Evolutionary conservation across 2,888 invertebrate genomes (phyloP).

Genomic region (Encarsia formosa): DNA sequence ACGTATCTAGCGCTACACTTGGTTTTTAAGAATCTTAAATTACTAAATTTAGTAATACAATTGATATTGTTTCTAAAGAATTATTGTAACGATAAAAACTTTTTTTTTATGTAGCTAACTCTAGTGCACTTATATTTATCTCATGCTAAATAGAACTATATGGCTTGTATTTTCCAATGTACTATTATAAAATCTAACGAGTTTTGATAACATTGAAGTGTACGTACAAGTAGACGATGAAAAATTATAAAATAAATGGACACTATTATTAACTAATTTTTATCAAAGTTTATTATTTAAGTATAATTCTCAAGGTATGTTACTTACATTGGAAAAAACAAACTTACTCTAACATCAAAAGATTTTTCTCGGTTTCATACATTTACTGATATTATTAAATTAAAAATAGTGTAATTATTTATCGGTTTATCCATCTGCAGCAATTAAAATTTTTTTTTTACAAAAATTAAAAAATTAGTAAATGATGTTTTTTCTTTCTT

Average conservation of each 20-base stretch:
- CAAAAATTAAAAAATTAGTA: background rate
- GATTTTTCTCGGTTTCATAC: constrained; percentile 1
- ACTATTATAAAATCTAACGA: constrained; percentile 17
- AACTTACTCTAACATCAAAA: constrained; percentile 19
- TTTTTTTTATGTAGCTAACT: background rate
- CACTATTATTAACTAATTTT: background rate
- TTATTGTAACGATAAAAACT: constrained; percentile 7
- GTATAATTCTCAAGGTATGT: constrained; percentile 4
- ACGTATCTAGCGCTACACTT: constrained; percentile 14
- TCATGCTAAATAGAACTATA: background rate
- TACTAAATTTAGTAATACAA: constrained; percentile 11
- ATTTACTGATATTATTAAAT: background rate
- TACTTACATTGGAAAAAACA: constrained; percentile 22
- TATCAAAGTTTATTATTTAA: constrained; percentile 4
- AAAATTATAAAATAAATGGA: background rate
- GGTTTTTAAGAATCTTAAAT: constrained; percentile 10
- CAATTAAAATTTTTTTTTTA: background rate
- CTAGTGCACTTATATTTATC: constrained; percentile 13
- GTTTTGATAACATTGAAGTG: constrained; percentile 15
- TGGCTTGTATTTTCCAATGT: constrained; percentile 26
- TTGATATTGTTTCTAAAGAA: constrained; percentile 3
- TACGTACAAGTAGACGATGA: constrained; percentile 7
- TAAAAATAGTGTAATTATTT: background rate
- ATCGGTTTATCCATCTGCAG: background rate
- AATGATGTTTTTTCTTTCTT: background rate